phyloP scores from a whole-genome alignment of 2,113 vertebrate genomes.

The Gymnocephalus cernua region DNA sequence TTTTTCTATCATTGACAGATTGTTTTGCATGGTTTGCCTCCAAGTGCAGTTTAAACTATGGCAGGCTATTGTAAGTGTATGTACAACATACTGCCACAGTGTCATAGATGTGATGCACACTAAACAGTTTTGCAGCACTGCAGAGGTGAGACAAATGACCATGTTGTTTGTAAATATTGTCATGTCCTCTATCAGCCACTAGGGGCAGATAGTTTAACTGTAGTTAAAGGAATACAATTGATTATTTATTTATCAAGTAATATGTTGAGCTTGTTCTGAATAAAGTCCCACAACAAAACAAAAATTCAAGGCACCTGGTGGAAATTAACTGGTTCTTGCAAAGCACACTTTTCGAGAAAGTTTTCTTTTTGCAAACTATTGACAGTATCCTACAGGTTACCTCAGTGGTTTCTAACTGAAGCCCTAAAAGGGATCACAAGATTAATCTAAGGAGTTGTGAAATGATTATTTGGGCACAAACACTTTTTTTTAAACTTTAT shows the following conservation, averaged over 20 bases:
- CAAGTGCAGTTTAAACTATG: neutral
- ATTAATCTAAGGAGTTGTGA: neutral
- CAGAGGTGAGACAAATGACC: conserved; percentile 4
- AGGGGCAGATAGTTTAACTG: conserved; percentile 11
- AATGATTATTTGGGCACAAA: neutral
- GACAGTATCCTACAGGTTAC: neutral
- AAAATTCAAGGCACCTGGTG: neutral
- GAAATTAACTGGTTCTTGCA: neutral
- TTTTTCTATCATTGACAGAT: neutral
- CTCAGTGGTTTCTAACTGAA: neutral
- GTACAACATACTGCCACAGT: neutral
- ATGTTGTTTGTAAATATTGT: neutral
- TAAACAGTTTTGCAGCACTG: conserved; percentile 19
- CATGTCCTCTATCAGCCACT: conserved; percentile 15
- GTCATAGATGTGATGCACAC: neutral
- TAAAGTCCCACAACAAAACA: neutral
- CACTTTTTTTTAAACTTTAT: neutral
- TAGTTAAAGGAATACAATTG: neutral
- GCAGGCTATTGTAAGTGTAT: neutral
- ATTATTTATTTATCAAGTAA: neutral
- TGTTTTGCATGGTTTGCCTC: neutral
- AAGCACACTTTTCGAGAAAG: neutral
- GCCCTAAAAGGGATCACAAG: neutral
- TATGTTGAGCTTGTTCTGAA: neutral
- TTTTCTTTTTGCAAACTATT: neutral